Percentiles rank a stretch among this genome's conserved stretches.
Conservation (phyloP, 2,888 invertebrate genomes). For the Cataglyphis cursor region DNA sequence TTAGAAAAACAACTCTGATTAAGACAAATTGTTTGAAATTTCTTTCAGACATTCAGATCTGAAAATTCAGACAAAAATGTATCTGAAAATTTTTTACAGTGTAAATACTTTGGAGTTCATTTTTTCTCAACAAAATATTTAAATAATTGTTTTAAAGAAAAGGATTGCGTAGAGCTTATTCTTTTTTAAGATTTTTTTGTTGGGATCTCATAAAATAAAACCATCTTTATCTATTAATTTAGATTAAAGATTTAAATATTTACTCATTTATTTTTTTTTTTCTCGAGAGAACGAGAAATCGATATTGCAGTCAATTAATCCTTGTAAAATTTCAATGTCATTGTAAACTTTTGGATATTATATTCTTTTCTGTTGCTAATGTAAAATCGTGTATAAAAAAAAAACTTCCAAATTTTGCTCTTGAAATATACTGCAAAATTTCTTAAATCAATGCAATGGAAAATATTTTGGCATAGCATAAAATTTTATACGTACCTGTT, state of each 20-base stretch:
- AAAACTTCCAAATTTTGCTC: background rate
- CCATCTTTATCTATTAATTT: background rate
- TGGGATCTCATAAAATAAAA: background rate
- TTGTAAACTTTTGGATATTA: background rate
- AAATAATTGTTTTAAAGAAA: background rate
- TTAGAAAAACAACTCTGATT: no score
- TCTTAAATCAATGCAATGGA: background rate
- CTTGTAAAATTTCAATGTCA: background rate
- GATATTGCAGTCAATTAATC: background rate
- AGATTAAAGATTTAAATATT: no score
- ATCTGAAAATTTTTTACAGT: no score
- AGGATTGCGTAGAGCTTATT: background rate
- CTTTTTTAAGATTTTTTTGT: background rate
- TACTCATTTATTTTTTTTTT: background rate
- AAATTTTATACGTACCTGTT: constrained; percentile 14
- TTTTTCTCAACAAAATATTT: background rate
- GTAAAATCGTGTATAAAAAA: background rate
- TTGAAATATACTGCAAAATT: background rate
- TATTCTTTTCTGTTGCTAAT: background rate
- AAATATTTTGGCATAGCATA: background rate
- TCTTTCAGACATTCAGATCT: no score
- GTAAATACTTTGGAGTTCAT: background rate
- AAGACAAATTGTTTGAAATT: no score
- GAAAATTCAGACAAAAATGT: no score
- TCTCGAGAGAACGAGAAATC: background rate